Conservation (phyloP, 2,888 invertebrate genomes). For the Apamea sordens region DNA sequence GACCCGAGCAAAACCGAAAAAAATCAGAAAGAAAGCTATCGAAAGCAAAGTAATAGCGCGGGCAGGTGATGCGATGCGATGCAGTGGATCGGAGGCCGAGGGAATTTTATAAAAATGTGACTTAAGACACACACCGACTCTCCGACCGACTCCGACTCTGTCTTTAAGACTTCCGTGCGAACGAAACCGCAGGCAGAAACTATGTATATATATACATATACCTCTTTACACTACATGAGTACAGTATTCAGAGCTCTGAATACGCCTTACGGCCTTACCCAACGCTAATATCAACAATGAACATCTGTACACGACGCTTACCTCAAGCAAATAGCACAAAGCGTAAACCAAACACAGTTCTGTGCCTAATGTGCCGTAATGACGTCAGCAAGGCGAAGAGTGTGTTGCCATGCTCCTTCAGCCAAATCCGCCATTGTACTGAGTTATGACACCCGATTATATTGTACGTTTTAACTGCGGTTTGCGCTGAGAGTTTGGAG, state of each 20-base stretch:
- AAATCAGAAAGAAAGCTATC: too few relatives aligned
- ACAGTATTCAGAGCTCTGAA: neutral
- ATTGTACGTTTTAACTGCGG: slow-evolving; percentile 19
- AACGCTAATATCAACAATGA: slow-evolving; percentile 20
- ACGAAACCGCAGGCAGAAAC: neutral
- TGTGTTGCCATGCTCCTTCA: slow-evolving; percentile 29
- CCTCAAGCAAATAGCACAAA: slow-evolving; percentile 41
- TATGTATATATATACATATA: neutral
- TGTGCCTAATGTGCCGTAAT: slow-evolving; percentile 30
- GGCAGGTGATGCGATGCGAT: too few relatives aligned
- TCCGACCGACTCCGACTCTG: too few relatives aligned
- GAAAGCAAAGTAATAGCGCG: too few relatives aligned
- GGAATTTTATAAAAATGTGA: too few relatives aligned
- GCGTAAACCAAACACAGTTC: slow-evolving; percentile 41
- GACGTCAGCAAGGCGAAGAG: slow-evolving; percentile 34
- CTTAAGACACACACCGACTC: too few relatives aligned
- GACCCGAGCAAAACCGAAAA: too few relatives aligned
- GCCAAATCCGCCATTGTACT: slow-evolving; percentile 20
- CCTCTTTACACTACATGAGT: neutral
- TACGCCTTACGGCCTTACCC: neutral
- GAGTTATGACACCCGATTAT: slow-evolving; percentile 9
- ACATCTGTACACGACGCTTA: slow-evolving; percentile 22
- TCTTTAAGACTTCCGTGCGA: too few relatives aligned
- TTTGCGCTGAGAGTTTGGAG: too few relatives aligned
- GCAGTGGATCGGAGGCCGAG: too few relatives aligned